Evolutionary conservation across 2,888 invertebrate species (phyloP).

Genomic region (Toxonevra muliebris): DNA sequence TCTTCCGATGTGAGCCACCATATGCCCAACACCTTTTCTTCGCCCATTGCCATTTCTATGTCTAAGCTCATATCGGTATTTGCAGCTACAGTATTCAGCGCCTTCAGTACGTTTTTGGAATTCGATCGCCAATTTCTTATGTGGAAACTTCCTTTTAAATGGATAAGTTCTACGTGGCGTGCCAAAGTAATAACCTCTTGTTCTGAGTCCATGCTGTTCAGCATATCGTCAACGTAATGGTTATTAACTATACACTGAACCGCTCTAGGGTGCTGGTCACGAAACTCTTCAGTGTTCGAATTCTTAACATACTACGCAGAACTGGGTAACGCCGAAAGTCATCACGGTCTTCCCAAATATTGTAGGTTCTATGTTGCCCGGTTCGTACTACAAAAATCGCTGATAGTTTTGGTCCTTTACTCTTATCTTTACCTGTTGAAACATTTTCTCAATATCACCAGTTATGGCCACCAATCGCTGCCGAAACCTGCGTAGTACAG

Average conservation of each 20-base stretch:
- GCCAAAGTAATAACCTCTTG: constrained; percentile 33
- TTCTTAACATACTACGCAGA: not conserved
- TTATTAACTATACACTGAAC: constrained; percentile 25
- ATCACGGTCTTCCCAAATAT: constrained; percentile 18
- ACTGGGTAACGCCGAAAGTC: constrained; percentile 23
- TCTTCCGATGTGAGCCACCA: constrained; percentile 27
- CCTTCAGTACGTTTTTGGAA: constrained; percentile 12
- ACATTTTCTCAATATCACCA: constrained; percentile 24
- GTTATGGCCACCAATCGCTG: not conserved
- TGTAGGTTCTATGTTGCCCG: not conserved
- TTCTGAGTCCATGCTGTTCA: constrained; percentile 42
- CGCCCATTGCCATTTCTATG: constrained; percentile 9
- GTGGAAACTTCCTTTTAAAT: constrained; percentile 29
- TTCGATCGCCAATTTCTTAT: constrained; percentile 46
- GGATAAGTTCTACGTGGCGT: constrained; percentile 26
- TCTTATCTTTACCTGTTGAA: constrained; percentile 11
- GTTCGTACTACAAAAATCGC: constrained; percentile 17
- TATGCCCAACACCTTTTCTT: constrained; percentile 30
- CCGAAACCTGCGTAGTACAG: constrained; percentile 3
- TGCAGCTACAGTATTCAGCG: not conserved
- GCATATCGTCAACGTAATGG: constrained; percentile 35
- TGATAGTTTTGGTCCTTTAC: constrained; percentile 23
- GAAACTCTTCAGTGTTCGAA: constrained; percentile 3
- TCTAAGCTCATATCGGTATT: constrained; percentile 3
- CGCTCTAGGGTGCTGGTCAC: too few species aligned